phyloP scores from a whole-genome alignment of 2,888 invertebrate genomes.

The Synanthedon tipuliformis region DNA sequence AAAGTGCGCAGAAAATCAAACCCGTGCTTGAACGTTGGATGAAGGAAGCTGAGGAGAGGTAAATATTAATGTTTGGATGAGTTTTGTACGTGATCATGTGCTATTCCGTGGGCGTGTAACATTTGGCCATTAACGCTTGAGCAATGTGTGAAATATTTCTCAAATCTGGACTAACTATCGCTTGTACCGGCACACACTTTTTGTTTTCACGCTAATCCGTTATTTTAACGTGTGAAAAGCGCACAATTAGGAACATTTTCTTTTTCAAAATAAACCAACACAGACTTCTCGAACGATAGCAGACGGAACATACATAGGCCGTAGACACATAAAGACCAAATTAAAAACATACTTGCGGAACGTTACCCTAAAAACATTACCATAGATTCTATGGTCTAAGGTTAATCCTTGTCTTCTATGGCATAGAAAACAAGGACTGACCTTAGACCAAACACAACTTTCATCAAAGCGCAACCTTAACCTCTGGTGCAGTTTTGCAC shows the following conservation, averaged over 20 bases:
- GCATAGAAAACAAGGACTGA: too few relatives aligned
- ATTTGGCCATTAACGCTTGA: constrained; percentile 67
- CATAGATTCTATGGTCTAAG: too few relatives aligned
- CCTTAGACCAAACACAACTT: too few relatives aligned
- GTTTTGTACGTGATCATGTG: constrained; percentile 52
- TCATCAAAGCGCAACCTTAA: too few relatives aligned
- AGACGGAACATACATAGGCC: too few relatives aligned
- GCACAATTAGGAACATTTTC: constrained; percentile 16
- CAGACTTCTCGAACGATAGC: too few relatives aligned
- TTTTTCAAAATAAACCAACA: too few relatives aligned
- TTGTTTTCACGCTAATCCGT: constrained; percentile 15
- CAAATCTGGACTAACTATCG: constrained; percentile 69
- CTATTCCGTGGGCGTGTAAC: constrained; percentile 56
- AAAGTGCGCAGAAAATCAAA: constrained; percentile 99
- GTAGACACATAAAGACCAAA: too few relatives aligned
- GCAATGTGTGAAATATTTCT: constrained; percentile 60
- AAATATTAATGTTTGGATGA: constrained; percentile 63
- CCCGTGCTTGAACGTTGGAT: constrained; percentile 99
- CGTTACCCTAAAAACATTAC: too few relatives aligned
- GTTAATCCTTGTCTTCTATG: too few relatives aligned
- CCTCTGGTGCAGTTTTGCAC: too few relatives aligned
- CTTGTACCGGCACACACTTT: constrained; percentile 50
- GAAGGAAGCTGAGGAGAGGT: constrained; percentile 99
- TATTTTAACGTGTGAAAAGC: not conserved
- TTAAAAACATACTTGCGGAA: too few relatives aligned